Base-by-base conservation (phyloP, 2,888 invertebrate genomes). In the Argyra leucocephala region DNA sequence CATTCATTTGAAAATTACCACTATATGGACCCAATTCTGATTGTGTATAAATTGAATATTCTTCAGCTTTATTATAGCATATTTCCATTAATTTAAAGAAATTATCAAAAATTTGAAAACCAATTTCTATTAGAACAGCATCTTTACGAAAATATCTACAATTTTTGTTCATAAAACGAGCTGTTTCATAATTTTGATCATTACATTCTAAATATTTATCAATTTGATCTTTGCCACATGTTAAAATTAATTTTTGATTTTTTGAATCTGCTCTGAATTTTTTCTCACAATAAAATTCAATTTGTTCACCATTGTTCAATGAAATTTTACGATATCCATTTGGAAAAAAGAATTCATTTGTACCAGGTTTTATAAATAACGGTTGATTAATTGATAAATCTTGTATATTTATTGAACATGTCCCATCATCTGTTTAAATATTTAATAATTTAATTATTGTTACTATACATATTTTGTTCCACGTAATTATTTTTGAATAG, bases 311-410 rank as follows among this genome's bases (percentile, higher is more conserved):
- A 6, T 67, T 22, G 0, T 59, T 69, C 22, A 76, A 67, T 24
- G 69, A 69, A 26, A 75, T 71, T 15, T 68, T 61, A 23, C 75
- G 75, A n/a, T 63, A 67, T 10, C 69, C 69, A 9, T 70, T 69
- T 64, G 72, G 75, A 9, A 69, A 69, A 62, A 67, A 70, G 62
- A 76, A 71, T 18, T 72, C 67, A 0, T 69, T 66, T 9, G 75
- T 73, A 7, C 78, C 78, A 1, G 79, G 75, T 66, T 75, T 78
- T 2, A 86, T 72, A 67, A 83, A 79, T 62, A 87, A 76, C 0
- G 86, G 85, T 72, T 85, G 85, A 0, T 85, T 85, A 64, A 83
- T 82, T 65, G 72, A 71, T 63, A 73, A 66, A 64, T 73, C 48
- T 15, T 48, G 48, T 18, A 48, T 48, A 5, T 48, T 48, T 48